phyloP scores from a whole-genome alignment of 2,888 invertebrate species.

The Agonopterix alstromeriana region DNA sequence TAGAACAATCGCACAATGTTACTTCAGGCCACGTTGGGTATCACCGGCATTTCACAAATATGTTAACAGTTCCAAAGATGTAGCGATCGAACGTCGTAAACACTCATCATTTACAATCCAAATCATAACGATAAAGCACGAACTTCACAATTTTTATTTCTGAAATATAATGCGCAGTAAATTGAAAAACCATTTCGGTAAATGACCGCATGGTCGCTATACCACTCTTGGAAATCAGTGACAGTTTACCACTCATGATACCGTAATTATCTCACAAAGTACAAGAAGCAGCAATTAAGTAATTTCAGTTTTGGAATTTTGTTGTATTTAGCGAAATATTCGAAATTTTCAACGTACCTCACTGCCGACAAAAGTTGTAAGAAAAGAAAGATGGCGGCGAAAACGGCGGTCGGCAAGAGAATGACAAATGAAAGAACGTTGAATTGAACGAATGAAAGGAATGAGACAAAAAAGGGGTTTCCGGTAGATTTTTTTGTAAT shows the following conservation, averaged over 20 bases:
- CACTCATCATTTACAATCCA: slow-evolving; percentile 7
- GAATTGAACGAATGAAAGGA: not conserved
- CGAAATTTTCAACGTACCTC: slow-evolving; percentile 56
- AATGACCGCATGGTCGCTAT: slow-evolving; percentile 64
- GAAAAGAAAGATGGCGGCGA: slow-evolving; percentile 72
- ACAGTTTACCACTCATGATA: slow-evolving; percentile 20
- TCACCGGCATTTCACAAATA: slow-evolving; percentile 33
- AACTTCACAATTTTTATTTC: slow-evolving; percentile 22
- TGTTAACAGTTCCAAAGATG: slow-evolving; percentile 11
- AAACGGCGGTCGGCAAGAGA: slow-evolving; percentile 15
- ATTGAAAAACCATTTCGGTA: slow-evolving; percentile 39
- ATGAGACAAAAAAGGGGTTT: not conserved
- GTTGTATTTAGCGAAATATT: slow-evolving; percentile 27
- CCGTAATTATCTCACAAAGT: slow-evolving; percentile 13
- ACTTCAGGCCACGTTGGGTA: slow-evolving; percentile 58
- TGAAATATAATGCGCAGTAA: slow-evolving; percentile 70
- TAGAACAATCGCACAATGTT: slow-evolving; percentile 41
- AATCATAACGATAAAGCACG: slow-evolving; percentile 9
- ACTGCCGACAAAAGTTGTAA: slow-evolving; percentile 55
- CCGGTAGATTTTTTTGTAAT: not conserved
- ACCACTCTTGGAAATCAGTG: slow-evolving; percentile 18
- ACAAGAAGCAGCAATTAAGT: slow-evolving; percentile 12
- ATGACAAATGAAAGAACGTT: slow-evolving; percentile 11
- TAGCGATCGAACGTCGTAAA: slow-evolving; percentile 10
- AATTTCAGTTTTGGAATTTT: slow-evolving; percentile 18